Percentiles rank a stretch among this genome's conserved stretches.
These are phyloP conservation scores for Cheilosia vulpina DNA, from an alignment of 2,888 invertebrate genomes.

Conservation along the genomic window DNA sequence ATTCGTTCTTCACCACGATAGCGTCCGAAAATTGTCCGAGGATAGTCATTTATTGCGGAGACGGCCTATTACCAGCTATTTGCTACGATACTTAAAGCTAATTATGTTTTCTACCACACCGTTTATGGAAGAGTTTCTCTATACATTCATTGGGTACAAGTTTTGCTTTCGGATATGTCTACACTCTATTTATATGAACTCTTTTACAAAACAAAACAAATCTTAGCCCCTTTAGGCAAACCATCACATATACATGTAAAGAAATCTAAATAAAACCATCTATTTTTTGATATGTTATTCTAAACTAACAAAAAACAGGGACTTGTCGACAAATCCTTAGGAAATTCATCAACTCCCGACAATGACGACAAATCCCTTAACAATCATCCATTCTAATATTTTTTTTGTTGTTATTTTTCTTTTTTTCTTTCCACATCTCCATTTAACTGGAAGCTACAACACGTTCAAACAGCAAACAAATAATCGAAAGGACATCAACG, in stretches of 20 bases:
- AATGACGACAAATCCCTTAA: constrained; percentile 25
- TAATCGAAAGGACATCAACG: constrained; percentile 57
- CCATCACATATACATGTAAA: constrained; percentile 39
- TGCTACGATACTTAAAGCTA: constrained; percentile 6
- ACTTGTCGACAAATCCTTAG: constrained; percentile 4
- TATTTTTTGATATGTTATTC: constrained; percentile 51
- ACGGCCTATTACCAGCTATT: background rate
- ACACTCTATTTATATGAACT: constrained; percentile 20
- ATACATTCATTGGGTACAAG: constrained; percentile 9
- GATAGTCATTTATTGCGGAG: too few species aligned
- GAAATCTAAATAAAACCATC: constrained; percentile 4
- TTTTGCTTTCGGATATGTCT: constrained; percentile 35
- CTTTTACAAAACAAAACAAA: constrained; percentile 16
- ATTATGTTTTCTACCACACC: constrained; percentile 26
- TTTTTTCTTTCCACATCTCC: background rate
- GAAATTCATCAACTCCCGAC: background rate
- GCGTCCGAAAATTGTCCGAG: too few species aligned
- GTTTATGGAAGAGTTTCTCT: constrained; percentile 20
- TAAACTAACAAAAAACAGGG: constrained; percentile 24
- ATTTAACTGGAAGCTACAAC: constrained; percentile 54
- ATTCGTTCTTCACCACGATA: too few species aligned
- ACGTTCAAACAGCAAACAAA: constrained; percentile 57
- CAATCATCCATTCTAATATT: constrained; percentile 42
- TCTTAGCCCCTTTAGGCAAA: background rate
- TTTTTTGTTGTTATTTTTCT: background rate